Conservation (phyloP, 2,797 vertebrate species). For the Fistularia tabacaria region DNA sequence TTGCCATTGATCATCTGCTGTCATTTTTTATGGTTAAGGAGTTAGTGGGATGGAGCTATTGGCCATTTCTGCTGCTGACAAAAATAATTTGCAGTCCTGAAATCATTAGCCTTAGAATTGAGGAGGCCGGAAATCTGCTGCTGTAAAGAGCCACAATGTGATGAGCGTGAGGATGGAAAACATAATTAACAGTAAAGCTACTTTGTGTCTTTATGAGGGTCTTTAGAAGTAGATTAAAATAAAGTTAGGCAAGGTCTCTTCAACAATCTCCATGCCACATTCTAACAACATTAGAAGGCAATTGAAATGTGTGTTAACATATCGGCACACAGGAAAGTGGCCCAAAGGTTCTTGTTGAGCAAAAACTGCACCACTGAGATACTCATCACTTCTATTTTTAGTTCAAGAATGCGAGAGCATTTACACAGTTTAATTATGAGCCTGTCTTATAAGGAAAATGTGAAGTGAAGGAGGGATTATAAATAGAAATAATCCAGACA, state of each 20-base stretch:
- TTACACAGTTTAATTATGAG: slow-evolving; percentile 60
- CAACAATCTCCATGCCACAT: background rate
- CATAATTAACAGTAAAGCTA: slow-evolving; percentile 22
- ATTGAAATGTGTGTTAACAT: slow-evolving; percentile 22
- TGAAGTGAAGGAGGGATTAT: slow-evolving; percentile 39
- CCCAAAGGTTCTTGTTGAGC: slow-evolving; percentile 28
- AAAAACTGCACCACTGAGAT: slow-evolving; percentile 32
- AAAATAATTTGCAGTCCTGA: slow-evolving; percentile 30
- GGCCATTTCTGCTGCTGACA: slow-evolving; percentile 31
- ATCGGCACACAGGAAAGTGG: slow-evolving; percentile 23
- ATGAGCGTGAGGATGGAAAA: slow-evolving; percentile 19
- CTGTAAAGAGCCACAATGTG: slow-evolving; percentile 15
- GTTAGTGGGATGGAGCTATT: slow-evolving; percentile 58
- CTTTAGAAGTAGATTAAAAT: slow-evolving; percentile 27
- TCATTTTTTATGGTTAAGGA: slow-evolving; percentile 32
- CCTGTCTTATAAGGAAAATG: slow-evolving; percentile 35
- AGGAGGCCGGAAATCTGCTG: slow-evolving; percentile 20
- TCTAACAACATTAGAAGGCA: slow-evolving; percentile 16
- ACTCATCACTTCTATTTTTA: slow-evolving; percentile 37
- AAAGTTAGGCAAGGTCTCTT: slow-evolving; percentile 18
- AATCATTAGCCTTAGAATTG: slow-evolving; percentile 29
- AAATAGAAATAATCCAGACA: slow-evolving; percentile 49
- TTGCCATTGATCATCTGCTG: slow-evolving; percentile 29
- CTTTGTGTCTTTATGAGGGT: slow-evolving; percentile 9
- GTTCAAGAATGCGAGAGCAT: slow-evolving; percentile 27